Evolutionary conservation across 1,140 invertebrate species (phyloP).

Genomic region (Zaprionus nigranus): DNA sequence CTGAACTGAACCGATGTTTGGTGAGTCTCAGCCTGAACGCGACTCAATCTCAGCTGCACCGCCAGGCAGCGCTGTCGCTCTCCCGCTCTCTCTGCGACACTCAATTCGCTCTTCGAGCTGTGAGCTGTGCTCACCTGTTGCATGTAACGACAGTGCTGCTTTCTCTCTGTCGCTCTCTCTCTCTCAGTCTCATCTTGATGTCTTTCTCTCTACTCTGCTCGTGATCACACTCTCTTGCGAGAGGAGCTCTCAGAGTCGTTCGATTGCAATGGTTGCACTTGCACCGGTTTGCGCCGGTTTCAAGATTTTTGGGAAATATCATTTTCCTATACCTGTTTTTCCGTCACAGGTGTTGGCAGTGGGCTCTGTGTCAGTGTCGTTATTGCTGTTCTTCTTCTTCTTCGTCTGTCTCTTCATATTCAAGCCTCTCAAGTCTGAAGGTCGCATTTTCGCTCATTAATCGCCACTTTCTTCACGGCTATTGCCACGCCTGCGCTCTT

Average conservation of each 20-base stretch:
- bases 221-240: background rate
- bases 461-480: constrained; percentile 68
- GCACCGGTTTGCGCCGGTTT: constrained; percentile 67
- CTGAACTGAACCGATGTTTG: constrained; percentile 35
- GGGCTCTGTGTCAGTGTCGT: constrained; percentile 29
- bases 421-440: constrained; percentile 59
- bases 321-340: constrained; percentile 65
- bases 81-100: constrained; percentile 8
- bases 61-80: constrained; percentile 7
- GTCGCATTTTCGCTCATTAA: constrained; percentile 79
- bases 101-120: constrained; percentile 21
- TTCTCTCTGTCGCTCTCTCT: constrained; percentile 18
- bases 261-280: constrained; percentile 29
- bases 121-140: constrained; percentile 29
- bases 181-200: constrained; percentile 7
- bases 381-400: constrained; percentile 28
- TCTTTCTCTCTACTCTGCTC: background rate
- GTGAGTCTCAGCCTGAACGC: constrained; percentile 6
- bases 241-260: constrained; percentile 4
- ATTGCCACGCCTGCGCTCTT: constrained; percentile 54
- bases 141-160: constrained; percentile 9
- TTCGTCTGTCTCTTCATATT: background rate
- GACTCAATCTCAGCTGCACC: background rate
- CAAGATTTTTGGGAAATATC: constrained; percentile 72
- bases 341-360: constrained; percentile 32